Evolutionary conservation across 2,113 vertebrate species (phyloP).

Genomic region (Leptosomus discolor): DNA sequence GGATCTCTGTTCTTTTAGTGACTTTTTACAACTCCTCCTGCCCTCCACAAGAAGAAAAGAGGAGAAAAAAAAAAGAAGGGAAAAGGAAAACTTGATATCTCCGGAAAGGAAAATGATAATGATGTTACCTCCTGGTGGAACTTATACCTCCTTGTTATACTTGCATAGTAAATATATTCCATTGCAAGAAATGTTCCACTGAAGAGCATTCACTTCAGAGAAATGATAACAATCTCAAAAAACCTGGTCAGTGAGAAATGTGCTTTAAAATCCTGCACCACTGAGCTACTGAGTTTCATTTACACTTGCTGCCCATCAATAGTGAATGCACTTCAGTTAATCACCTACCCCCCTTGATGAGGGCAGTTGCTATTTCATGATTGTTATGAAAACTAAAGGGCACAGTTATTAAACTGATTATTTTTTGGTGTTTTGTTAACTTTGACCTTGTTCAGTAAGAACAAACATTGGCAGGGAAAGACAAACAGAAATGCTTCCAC

Average conservation of each 20-base stretch:
- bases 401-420: not conserved
- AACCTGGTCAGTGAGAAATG: not conserved
- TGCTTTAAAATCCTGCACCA: not conserved
- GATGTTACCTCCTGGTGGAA: not conserved
- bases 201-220: not conserved
- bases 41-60: not conserved
- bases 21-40: not conserved
- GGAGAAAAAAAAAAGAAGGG: not conserved
- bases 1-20: not conserved
- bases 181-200: not conserved
- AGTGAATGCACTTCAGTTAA: slow-evolving; percentile 1
- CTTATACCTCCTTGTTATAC: not conserved
- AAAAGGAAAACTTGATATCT: not conserved
- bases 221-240: not conserved
- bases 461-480: not conserved
- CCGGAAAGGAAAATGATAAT: not conserved
- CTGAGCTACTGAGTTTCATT: slow-evolving; percentile 19
- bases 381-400: not conserved
- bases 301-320: slow-evolving; percentile 20
- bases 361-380: not conserved
- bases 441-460: not conserved
- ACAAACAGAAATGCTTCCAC: slow-evolving; percentile 57
- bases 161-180: not conserved
- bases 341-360: not conserved
- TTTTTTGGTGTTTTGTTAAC: not conserved